Evolutionary conservation across 2,113 vertebrate genomes (phyloP).

Genomic region (Pterocles burchelli): DNA sequence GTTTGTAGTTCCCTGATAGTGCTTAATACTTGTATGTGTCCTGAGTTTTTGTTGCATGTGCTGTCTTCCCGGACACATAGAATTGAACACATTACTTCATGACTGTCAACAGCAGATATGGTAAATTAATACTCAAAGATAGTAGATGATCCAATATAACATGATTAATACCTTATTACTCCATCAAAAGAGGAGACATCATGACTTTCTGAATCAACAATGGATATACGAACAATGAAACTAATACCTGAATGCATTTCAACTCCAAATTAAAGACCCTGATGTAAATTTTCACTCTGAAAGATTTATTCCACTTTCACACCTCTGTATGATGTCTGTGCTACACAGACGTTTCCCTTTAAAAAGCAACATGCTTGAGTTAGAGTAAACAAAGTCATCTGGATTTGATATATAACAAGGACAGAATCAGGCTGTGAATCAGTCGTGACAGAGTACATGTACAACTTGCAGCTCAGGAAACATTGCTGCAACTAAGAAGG

Average conservation of each 20-base stretch:
- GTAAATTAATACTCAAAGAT: background rate
- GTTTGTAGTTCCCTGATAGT: background rate
- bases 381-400: constrained; percentile 29
- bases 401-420: background rate
- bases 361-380: background rate
- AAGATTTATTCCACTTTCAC: background rate
- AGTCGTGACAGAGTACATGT: background rate
- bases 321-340: background rate
- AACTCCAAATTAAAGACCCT: background rate
- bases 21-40: background rate
- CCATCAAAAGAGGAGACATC: background rate
- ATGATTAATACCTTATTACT: background rate
- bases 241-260: background rate
- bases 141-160: background rate
- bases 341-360: background rate
- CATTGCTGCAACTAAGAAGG: background rate
- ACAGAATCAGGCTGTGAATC: background rate
- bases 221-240: background rate
- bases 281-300: background rate
- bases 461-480: background rate
- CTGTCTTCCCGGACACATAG: background rate
- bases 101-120: background rate
- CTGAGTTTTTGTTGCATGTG: background rate
- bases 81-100: background rate
- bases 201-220: background rate